Evolutionary conservation across 2,797 vertebrate species (phyloP).

Genomic region (Telmatherina bonti): DNA sequence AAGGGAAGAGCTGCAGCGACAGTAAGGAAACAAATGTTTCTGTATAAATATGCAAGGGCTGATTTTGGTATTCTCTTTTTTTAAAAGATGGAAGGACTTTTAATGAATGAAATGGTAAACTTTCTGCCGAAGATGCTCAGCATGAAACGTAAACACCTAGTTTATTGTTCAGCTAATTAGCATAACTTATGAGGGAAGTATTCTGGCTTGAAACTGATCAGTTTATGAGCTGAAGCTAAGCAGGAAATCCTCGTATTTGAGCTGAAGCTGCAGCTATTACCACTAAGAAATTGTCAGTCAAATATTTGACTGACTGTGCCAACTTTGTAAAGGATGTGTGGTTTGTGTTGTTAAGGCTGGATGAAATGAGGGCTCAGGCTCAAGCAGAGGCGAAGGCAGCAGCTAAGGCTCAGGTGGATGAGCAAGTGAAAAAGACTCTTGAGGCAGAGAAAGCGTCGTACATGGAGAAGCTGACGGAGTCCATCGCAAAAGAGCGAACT

Average conservation of each 20-base stretch:
- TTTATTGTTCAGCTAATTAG: neutral
- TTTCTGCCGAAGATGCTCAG: no score
- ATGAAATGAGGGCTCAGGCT: constrained; percentile 62
- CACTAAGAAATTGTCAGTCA: no score
- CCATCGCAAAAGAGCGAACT: constrained; percentile 84
- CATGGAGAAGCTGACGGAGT: constrained; percentile 84
- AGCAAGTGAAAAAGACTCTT: constrained; percentile 85
- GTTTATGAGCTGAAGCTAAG: no score
- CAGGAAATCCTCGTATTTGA: neutral
- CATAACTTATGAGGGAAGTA: no score
- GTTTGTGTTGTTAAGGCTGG: constrained; percentile 64
- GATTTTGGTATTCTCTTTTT: neutral
- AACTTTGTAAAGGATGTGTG: neutral
- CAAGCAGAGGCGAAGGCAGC: constrained; percentile 59
- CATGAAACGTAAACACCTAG: neutral
- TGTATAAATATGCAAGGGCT: neutral
- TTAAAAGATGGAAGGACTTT: neutral
- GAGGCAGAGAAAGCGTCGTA: constrained; percentile 80
- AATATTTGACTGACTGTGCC: no score
- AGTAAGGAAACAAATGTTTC: constrained; percentile 59
- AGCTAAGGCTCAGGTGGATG: constrained; percentile 68
- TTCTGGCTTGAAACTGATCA: no score
- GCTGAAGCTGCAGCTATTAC: neutral
- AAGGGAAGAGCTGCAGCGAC: constrained; percentile 68
- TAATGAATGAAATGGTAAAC: neutral